Percentiles rank a stretch among this genome's conserved stretches.
These are phyloP conservation scores for Scaeva pyrastri DNA, from an alignment of 2,888 invertebrate genomes.

Conservation along the genomic window DNA sequence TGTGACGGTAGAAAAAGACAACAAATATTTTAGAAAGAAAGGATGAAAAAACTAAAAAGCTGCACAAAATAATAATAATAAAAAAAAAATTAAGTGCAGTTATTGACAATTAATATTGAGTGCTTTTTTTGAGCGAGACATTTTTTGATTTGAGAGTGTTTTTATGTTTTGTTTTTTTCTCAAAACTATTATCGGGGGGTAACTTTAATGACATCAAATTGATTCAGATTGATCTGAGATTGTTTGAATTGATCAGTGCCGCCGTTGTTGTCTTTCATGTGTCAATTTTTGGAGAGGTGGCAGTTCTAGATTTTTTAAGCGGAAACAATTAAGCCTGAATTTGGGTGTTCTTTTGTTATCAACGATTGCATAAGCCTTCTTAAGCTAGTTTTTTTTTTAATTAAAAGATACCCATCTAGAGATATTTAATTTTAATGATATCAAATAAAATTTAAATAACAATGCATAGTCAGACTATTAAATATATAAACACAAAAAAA, in stretches of 20 bases:
- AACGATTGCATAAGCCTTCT: constrained; percentile 11
- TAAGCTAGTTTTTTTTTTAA: background rate
- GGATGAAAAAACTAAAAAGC: constrained; percentile 42
- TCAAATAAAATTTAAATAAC: background rate
- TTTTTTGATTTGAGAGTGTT: background rate
- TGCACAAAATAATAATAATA: background rate
- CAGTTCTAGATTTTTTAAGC: background rate
- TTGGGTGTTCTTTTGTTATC: background rate
- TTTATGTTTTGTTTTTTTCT: background rate
- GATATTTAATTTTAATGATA: background rate
- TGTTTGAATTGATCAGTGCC: background rate
- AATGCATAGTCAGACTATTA: background rate
- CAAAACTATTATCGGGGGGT: background rate
- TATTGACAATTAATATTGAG: constrained; percentile 16
- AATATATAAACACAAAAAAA: background rate
- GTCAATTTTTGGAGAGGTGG: background rate
- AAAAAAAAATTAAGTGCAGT: too few species aligned
- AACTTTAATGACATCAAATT: background rate
- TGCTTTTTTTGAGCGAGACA: background rate
- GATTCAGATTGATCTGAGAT: constrained; percentile 9
- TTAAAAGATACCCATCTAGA: background rate
- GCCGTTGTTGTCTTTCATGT: background rate
- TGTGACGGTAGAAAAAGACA: constrained; percentile 47
- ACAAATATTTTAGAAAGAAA: constrained; percentile 9
- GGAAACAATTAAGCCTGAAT: background rate